A percentile compares a stretch with the other conserved stretches of the same genome.
Evolutionary conservation across 2,888 invertebrate species (phyloP).

Genomic region (Drosophila putrida): DNA sequence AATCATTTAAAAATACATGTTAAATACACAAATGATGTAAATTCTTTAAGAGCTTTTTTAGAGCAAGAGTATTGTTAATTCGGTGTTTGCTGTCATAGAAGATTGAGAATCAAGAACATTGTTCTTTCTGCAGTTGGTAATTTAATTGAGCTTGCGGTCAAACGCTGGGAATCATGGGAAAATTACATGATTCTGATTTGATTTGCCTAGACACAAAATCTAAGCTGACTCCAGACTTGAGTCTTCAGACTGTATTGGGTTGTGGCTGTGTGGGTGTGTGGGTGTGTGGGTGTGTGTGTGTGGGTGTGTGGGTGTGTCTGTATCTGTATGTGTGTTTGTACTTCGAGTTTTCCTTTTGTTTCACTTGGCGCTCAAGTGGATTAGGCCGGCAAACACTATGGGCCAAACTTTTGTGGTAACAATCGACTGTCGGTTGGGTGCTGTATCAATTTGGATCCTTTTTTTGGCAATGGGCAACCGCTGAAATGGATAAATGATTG

Average conservation of each 20-base stretch:
- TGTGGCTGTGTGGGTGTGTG: conserved; percentile 4
- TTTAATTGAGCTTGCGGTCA: conserved; percentile 84
- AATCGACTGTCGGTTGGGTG: not conserved
- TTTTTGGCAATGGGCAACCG: conserved; percentile 39
- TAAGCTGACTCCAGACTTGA: conserved; percentile 32
- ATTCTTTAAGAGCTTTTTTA: not conserved
- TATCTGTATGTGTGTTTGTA: conserved; percentile 38
- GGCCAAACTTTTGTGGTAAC: conserved; percentile 48
- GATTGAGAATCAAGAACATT: not conserved
- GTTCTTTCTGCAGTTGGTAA: conserved; percentile 62
- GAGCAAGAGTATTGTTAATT: conserved; percentile 9
- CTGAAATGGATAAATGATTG: conserved; percentile 81
- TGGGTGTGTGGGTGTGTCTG: conserved; percentile 25
- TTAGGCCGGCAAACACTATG: conserved; percentile 64
- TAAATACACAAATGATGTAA: not conserved
- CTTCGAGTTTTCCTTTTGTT: conserved; percentile 51
- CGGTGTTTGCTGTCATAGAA: conserved; percentile 1
- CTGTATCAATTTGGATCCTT: conserved; percentile 60
- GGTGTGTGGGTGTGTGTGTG: conserved; percentile 17
- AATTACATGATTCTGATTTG: conserved; percentile 84
- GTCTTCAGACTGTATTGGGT: conserved; percentile 16
- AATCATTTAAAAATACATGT: too few relatives aligned
- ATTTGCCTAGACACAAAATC: conserved; percentile 81
- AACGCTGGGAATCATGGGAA: conserved; percentile 79
- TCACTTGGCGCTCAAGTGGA: conserved; percentile 68